A percentile compares a stretch with the other conserved stretches of the same genome.
Evolutionary conservation across 2,113 vertebrate genomes (phyloP).

Genomic region (Trogon surrucura): DNA sequence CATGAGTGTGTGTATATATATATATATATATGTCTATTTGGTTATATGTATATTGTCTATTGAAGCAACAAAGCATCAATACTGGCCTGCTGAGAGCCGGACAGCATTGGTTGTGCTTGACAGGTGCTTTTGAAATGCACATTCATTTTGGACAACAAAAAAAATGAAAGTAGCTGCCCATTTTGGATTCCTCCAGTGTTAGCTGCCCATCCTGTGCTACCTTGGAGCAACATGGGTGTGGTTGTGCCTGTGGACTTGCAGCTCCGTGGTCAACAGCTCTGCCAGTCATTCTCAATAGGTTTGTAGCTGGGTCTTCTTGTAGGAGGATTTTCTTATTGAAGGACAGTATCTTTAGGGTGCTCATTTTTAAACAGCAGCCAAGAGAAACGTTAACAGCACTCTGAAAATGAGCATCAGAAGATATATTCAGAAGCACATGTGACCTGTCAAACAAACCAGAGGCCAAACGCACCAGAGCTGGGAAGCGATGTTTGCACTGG

Average conservation of each 20-base stretch:
- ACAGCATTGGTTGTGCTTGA: not conserved
- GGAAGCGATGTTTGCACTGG: conserved; percentile 44
- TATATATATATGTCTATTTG: not conserved
- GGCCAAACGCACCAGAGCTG: conserved; percentile 22
- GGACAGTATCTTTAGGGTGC: conserved; percentile 30
- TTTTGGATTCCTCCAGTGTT: not conserved
- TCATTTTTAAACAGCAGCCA: conserved; percentile 40
- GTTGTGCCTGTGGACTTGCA: not conserved
- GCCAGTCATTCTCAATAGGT: not conserved
- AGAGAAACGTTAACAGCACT: conserved; percentile 31
- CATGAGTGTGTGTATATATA: not conserved
- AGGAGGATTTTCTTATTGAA: not conserved
- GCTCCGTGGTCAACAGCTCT: not conserved
- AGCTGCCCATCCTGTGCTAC: not conserved
- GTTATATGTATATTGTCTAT: not conserved
- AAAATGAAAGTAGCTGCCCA: not conserved
- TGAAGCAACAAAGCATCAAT: conserved; percentile 10
- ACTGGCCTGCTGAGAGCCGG: not conserved
- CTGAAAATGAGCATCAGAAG: conserved; percentile 53
- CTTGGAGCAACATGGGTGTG: not conserved
- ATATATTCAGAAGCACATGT: conserved; percentile 54
- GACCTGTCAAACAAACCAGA: conserved; percentile 62
- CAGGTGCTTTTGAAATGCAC: not conserved
- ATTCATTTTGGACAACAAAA: not conserved
- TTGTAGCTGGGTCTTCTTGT: not conserved